A percentile compares a stretch with the other conserved stretches of the same genome.
Conservation (phyloP, 2,797 vertebrate species). For the Xenentodon cancila region DNA sequence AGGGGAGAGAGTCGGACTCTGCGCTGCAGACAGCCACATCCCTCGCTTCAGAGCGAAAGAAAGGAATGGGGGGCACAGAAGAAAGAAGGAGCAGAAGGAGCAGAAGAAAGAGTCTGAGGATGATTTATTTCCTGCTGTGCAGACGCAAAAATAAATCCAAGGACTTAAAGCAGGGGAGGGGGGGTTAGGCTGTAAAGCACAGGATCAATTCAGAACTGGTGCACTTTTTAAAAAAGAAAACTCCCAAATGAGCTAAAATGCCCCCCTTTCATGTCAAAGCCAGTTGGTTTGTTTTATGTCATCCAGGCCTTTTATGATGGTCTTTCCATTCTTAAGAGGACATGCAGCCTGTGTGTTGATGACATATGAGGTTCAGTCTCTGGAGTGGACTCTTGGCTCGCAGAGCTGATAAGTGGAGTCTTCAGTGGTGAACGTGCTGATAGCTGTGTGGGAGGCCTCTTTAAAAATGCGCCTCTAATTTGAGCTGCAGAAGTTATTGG, state of each 20-base stretch:
- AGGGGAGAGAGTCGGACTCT: slow-evolving; percentile 75
- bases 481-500: slow-evolving; percentile 61
- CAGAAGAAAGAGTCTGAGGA: slow-evolving; percentile 63
- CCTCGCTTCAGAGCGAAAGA: slow-evolving; percentile 55
- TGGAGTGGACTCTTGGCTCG: slow-evolving; percentile 25
- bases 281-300: slow-evolving; percentile 79
- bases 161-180: slow-evolving; percentile 61
- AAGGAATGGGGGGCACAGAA: slow-evolving; percentile 34
- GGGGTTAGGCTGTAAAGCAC: slow-evolving; percentile 72
- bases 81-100: slow-evolving; percentile 34
- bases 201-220: slow-evolving; percentile 67
- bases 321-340: slow-evolving; percentile 54
- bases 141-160: slow-evolving; percentile 80
- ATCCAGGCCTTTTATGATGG: slow-evolving; percentile 68
- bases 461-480: slow-evolving; percentile 62
- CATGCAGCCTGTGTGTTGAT: slow-evolving; percentile 23
- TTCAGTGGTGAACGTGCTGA: slow-evolving; percentile 35
- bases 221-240: slow-evolving; percentile 38
- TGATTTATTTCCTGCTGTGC: slow-evolving; percentile 81
- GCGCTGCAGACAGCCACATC: slow-evolving; percentile 73
- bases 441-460: slow-evolving; percentile 64
- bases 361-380: slow-evolving; percentile 41
- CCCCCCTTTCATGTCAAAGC: slow-evolving; percentile 71
- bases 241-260: slow-evolving; percentile 77
- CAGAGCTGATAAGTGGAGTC: slow-evolving; percentile 52